Evolutionary conservation across 2,888 invertebrate genomes (phyloP).

Genomic region (Amphimallon solstitiale): DNA sequence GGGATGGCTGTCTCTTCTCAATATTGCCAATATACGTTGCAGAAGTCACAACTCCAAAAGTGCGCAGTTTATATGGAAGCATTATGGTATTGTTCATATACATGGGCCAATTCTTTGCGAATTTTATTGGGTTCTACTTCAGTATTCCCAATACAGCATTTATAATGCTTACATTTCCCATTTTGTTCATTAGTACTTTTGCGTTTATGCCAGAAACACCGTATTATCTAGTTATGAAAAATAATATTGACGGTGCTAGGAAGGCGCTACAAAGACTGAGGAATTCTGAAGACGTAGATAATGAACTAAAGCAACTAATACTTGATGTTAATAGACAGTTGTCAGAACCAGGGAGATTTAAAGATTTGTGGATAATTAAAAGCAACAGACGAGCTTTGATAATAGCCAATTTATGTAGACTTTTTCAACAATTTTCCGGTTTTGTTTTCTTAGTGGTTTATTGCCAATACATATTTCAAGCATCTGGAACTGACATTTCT

Average conservation of each 20-base stretch:
- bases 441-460: conserved; percentile 52
- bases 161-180: conserved; percentile 68
- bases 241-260: conserved; percentile 48
- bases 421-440: conserved; percentile 55
- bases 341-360: conserved; percentile 51
- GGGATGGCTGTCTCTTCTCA: conserved; percentile 50
- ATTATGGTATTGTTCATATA: conserved; percentile 48
- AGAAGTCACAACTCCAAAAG: conserved; percentile 53
- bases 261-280: conserved; percentile 49
- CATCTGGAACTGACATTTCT: conserved; percentile 54
- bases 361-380: conserved; percentile 51
- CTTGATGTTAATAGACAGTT: conserved; percentile 53
- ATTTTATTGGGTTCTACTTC: conserved; percentile 69
- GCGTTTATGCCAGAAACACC: conserved; percentile 56
- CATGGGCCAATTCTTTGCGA: conserved; percentile 53
- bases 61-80: conserved; percentile 56
- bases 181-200: conserved; percentile 68
- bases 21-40: conserved; percentile 53
- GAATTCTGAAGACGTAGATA: conserved; percentile 50
- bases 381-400: conserved; percentile 54
- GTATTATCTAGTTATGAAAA: conserved; percentile 54
- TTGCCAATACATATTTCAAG: conserved; percentile 54
- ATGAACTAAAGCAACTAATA: conserved; percentile 49
- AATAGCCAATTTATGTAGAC: conserved; percentile 48
- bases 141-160: conserved; percentile 65